These are phyloP conservation scores for Campoplex nolae DNA, from an alignment of 2,888 invertebrate species.

Conservation along the genomic window DNA sequence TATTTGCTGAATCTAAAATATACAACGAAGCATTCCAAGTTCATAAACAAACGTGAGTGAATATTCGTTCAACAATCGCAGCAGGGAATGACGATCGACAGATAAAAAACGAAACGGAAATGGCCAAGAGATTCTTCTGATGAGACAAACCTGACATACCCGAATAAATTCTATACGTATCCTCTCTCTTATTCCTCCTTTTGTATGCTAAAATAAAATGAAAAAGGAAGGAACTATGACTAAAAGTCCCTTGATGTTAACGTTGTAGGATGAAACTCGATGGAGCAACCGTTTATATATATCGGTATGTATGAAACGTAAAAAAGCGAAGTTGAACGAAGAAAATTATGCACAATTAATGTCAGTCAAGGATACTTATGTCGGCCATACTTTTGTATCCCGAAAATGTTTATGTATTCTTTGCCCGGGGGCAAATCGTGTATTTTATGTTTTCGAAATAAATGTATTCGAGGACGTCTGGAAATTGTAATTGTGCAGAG, in stretches of 20 bases:
- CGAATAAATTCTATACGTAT: slow-evolving; percentile 66
- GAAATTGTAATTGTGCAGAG: slow-evolving; percentile 52
- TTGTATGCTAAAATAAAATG: slow-evolving; percentile 75
- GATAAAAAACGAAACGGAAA: slow-evolving; percentile 16
- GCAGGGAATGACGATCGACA: slow-evolving; percentile 2
- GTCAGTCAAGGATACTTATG: slow-evolving; percentile 82
- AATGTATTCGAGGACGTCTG: slow-evolving; percentile 72
- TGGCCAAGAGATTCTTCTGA: slow-evolving; percentile 6
- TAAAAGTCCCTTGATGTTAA: slow-evolving; percentile 63
- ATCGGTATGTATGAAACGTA: slow-evolving; percentile 34
- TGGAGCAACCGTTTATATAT: slow-evolving; percentile 22
- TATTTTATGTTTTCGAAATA: slow-evolving; percentile 73
- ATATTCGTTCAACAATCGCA: not conserved
- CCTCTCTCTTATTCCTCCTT: not conserved
- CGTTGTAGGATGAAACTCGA: slow-evolving; percentile 51
- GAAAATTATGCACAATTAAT: slow-evolving; percentile 83
- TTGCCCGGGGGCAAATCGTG: slow-evolving; percentile 48
- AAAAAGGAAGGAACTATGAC: slow-evolving; percentile 57
- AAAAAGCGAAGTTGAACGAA: slow-evolving; percentile 37
- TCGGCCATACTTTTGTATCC: slow-evolving; percentile 72
- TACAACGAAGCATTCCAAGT: not conserved
- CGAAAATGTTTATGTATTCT: slow-evolving; percentile 76
- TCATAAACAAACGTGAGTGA: not conserved
- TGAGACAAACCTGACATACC: slow-evolving; percentile 29
- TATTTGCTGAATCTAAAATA: not conserved